Conservation (phyloP, 2,797 vertebrate genomes). For the Crocodylus rhombifer region DNA sequence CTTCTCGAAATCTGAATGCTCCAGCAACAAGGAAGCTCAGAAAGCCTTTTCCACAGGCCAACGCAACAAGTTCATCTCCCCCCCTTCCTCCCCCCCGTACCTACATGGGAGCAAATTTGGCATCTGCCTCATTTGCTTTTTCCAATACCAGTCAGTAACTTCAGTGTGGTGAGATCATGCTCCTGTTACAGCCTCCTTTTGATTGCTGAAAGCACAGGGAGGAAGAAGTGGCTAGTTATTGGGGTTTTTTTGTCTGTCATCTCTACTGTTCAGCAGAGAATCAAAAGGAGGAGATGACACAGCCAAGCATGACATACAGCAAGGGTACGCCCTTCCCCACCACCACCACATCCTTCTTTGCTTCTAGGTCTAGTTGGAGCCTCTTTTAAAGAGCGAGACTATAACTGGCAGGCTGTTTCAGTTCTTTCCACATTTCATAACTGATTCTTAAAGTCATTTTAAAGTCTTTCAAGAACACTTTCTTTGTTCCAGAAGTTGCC, state of each 20-base stretch:
- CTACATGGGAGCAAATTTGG: not conserved
- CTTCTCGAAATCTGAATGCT: not conserved
- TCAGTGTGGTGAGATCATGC: not conserved
- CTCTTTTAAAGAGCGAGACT: not conserved
- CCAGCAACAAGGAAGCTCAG: fast-evolving
- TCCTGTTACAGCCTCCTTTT: not conserved
- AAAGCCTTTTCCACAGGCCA: not conserved
- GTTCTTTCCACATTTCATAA: fast-evolving
- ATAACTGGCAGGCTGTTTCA: not conserved
- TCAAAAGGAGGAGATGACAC: fast-evolving
- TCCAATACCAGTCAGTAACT: not conserved
- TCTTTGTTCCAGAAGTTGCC: not conserved
- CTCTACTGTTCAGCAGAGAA: not conserved
- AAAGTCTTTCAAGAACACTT: not conserved
- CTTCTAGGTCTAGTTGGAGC: not conserved
- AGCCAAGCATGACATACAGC: not conserved
- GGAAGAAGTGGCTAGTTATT: not conserved
- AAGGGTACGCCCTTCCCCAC: not conserved
- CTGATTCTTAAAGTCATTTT: not conserved
- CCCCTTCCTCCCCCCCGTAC: not conserved
- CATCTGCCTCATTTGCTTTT: conserved; percentile 24
- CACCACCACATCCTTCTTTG: not conserved
- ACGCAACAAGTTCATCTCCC: not conserved
- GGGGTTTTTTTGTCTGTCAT: not conserved
- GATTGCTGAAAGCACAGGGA: not conserved